These are phyloP conservation scores for Erythrocercus mccallii DNA, from an alignment of 2,113 vertebrate species.

Conservation along the genomic window DNA sequence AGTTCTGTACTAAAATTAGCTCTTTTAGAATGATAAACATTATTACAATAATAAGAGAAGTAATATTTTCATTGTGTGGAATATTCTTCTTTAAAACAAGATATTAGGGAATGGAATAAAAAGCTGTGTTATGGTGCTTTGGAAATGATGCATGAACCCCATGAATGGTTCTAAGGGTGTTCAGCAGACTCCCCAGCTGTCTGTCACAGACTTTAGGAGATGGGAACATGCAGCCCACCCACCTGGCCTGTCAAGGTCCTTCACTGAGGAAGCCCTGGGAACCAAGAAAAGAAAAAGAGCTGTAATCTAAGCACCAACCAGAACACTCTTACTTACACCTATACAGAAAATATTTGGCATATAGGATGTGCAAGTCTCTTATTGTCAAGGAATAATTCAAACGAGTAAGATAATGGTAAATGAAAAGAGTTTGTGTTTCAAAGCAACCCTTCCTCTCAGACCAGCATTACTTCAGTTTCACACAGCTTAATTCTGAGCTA, in stretches of 20 bases:
- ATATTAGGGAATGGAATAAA: neutral
- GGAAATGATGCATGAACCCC: neutral
- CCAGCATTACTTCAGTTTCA: neutral
- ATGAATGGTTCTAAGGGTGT: neutral
- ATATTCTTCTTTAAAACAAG: neutral
- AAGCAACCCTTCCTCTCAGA: neutral
- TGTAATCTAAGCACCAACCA: neutral
- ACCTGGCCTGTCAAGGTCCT: neutral
- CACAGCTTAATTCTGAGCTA: neutral
- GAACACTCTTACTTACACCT: neutral
- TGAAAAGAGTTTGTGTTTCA: neutral
- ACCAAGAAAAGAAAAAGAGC: fast-evolving
- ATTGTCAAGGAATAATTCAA: fast-evolving
- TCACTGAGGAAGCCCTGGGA: neutral
- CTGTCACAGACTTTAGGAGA: neutral
- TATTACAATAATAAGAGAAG: neutral
- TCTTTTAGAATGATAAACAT: neutral
- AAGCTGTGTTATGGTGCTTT: neutral
- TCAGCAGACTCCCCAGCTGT: neutral
- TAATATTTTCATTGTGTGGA: neutral
- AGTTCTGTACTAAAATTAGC: neutral
- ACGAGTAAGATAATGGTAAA: neutral
- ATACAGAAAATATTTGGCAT: neutral
- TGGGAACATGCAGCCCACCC: neutral
- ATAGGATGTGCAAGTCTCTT: neutral